Base-by-base conservation (phyloP, 2,113 vertebrate species). In the Platysternon megacephalum region DNA sequence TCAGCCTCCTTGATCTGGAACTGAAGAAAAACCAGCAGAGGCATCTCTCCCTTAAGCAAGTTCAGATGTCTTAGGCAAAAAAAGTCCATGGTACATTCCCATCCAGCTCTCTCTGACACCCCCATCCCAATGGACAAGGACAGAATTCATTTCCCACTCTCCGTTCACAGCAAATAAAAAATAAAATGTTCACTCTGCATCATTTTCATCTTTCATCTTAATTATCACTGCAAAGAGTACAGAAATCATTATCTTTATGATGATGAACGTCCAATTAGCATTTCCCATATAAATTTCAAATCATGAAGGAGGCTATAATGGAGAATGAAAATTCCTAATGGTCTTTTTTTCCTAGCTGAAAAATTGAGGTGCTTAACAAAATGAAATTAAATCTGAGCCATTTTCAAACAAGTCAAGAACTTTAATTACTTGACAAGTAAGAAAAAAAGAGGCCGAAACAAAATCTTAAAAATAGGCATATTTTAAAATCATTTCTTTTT, bases 241-340 rank as follows among this genome's bases (percentile, higher is more conserved):
- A 98, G 97, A 98, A 98, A 98, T 98, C 98, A 98, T 98, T 98
- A 98, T 97, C 98, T 97, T 98, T 98, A 98, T 93, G 19, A 98
- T 98, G 98, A 98, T 98, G 97, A 98, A 98, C 87, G 2, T 98
- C 96, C 98, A 98, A 98, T 98, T 98, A 98, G 97, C 92, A 97
- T 98, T 98, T 98, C 97, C 98, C 98, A 96, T 98, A 98, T 98
- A 98, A 98, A 98, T 98, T 98, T 98, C 96, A 97, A 96, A 97
- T 98, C 97, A 97, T 94, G 97, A 98, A 98, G 97, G 97, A 97
- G 96, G 86, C 94, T 97, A 92, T 98, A 98, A 98, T 95, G 96
- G 97, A 97, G 97, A 98, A 98, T 97, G 96, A 94, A 98, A 98
- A 98, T 97, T 97, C 96, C 95, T 98, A 98, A 98, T 97, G 94